Evolutionary conservation across 2,888 invertebrate species (phyloP).

Genomic region (Hypomecis atomaria): DNA sequence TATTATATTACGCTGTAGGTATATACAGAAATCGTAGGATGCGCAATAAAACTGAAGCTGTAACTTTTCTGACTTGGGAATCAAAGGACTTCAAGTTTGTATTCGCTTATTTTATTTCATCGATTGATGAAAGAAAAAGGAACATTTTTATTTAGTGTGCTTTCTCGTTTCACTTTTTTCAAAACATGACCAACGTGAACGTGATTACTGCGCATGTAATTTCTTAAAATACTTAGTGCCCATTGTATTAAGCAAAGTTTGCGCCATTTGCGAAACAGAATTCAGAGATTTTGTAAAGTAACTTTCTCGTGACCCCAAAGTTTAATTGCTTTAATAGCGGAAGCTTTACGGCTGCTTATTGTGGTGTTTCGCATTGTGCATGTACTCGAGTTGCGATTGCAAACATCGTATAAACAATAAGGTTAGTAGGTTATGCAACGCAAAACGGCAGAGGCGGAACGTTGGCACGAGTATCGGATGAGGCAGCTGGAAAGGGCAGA

Average conservation of each 20-base stretch:
- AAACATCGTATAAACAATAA: slow-evolving; percentile 28
- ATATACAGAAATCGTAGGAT: no score
- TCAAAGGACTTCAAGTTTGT: no score
- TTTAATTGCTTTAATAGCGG: slow-evolving; percentile 11
- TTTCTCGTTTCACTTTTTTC: no score
- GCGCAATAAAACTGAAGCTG: no score
- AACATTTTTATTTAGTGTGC: no score
- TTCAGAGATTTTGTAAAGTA: not conserved
- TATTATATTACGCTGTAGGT: no score
- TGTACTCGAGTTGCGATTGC: slow-evolving; percentile 16
- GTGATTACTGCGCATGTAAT: no score
- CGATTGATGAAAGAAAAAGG: no score
- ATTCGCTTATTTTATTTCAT: no score
- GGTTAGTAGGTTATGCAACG: slow-evolving; percentile 39
- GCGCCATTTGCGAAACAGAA: not conserved
- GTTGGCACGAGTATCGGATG: slow-evolving; percentile 36
- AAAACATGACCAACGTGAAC: no score
- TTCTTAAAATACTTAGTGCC: not conserved
- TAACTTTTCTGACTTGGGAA: no score
- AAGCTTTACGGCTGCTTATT: slow-evolving; percentile 16
- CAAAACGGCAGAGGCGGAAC: slow-evolving; percentile 30
- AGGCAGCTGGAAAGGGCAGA: slow-evolving; percentile 63
- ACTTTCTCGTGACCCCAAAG: slow-evolving; percentile 6
- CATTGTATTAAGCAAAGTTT: not conserved
- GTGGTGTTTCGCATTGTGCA: slow-evolving; percentile 1